Percentiles rank a stretch among this genome's conserved stretches.
Conservation (phyloP, 2,113 vertebrate genomes). For the Chloroceryle aenea region DNA sequence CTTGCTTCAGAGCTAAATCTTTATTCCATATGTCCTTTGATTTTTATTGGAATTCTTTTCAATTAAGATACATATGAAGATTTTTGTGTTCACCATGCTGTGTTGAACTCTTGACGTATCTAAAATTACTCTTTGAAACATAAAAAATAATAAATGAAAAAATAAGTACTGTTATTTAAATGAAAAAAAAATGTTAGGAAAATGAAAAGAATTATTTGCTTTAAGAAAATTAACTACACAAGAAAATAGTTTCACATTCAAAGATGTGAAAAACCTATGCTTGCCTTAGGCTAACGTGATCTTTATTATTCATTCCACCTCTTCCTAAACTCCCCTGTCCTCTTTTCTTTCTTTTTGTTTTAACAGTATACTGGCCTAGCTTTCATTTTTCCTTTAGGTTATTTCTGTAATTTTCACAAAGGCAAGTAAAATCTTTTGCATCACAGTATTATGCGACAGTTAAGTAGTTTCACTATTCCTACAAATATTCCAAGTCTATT, state of each 20-base stretch:
- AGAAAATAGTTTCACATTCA: not conserved
- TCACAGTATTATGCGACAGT: constrained; percentile 9
- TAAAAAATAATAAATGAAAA: not conserved
- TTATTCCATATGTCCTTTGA: not conserved
- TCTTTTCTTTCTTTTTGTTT: not conserved
- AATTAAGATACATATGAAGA: not conserved
- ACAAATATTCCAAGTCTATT: constrained; percentile 32
- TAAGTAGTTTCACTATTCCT: constrained; percentile 47
- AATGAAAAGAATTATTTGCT: not conserved
- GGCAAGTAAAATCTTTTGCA: constrained; percentile 37
- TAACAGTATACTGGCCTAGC: not conserved
- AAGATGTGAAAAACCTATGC: not conserved
- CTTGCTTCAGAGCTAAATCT: not conserved
- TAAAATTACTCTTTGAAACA: not conserved
- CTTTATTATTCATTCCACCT: not conserved
- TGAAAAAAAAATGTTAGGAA: not conserved
- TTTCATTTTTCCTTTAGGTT: constrained; percentile 4
- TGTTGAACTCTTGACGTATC: not conserved
- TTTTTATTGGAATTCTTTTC: not conserved
- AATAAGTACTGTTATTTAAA: not conserved
- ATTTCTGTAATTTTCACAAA: constrained; percentile 49
- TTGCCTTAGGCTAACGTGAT: not conserved
- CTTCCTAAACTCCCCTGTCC: not conserved
- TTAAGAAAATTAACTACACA: not conserved
- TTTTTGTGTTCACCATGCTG: not conserved